Conservation (phyloP, 2,888 invertebrate genomes). For the Polyommatus icarus region DNA sequence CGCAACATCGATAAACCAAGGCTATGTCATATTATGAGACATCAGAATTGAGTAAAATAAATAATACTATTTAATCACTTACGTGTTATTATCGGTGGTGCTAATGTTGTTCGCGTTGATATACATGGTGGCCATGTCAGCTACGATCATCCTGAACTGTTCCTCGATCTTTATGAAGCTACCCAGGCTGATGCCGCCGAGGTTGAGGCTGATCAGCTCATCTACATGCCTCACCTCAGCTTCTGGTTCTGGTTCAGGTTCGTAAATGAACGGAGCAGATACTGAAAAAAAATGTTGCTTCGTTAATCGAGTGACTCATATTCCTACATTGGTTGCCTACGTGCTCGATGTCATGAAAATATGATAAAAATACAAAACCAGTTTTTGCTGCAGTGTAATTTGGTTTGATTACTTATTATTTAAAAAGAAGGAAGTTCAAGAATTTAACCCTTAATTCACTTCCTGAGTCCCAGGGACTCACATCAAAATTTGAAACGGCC, state of each 20-base stretch:
- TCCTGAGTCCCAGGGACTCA: no score
- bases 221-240: slow-evolving; percentile 46
- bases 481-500: no score
- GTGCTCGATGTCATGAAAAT: neutral
- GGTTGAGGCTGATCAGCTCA: slow-evolving; percentile 53
- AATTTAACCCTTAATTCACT: no score
- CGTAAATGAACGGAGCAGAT: slow-evolving; percentile 40
- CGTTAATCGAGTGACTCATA: neutral
- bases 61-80: slow-evolving; percentile 46
- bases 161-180: slow-evolving; percentile 53
- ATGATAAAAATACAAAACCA: neutral
- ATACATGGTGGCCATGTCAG: slow-evolving; percentile 67
- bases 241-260: slow-evolving; percentile 53
- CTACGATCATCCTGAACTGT: slow-evolving; percentile 57
- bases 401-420: no score
- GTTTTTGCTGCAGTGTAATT: no score
- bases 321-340: neutral
- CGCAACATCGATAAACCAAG: neutral
- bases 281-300: slow-evolving; percentile 45
- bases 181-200: slow-evolving; percentile 53
- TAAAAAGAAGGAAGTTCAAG: neutral
- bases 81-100: slow-evolving; percentile 62
- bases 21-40: neutral
- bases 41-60: neutral
- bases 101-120: slow-evolving; percentile 57